Evolutionary conservation across 2,888 invertebrate species (phyloP).

Genomic region (Eucera pruinosa): DNA sequence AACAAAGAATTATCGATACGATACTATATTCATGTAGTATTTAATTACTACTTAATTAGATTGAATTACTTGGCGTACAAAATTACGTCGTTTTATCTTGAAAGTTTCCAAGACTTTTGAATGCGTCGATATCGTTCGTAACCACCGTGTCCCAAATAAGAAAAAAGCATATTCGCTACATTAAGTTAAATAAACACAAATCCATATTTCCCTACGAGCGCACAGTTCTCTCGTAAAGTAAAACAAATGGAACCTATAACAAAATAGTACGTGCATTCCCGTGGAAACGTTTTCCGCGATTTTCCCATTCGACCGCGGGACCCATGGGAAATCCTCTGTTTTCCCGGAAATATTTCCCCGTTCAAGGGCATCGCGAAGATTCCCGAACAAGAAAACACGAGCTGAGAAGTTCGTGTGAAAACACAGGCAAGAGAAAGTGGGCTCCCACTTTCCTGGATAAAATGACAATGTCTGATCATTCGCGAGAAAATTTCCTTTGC

Average conservation of each 20-base stretch:
- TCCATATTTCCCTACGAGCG: neutral
- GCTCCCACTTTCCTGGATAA: constrained; percentile 21
- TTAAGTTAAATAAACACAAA: neutral
- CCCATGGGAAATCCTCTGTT: constrained; percentile 30
- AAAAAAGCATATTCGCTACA: neutral
- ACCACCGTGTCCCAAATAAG: too few species aligned
- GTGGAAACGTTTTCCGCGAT: constrained; percentile 1
- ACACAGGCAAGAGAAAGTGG: constrained; percentile 19
- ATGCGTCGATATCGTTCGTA: too few species aligned
- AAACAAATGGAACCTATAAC: neutral
- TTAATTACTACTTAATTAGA: too few species aligned
- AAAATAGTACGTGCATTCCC: neutral
- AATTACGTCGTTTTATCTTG: too few species aligned
- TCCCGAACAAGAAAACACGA: constrained; percentile 5
- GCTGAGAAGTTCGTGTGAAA: neutral
- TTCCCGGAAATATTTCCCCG: constrained; percentile 29
- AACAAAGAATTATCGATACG: too few species aligned
- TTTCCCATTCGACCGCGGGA: neutral
- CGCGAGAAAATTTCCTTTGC: neutral
- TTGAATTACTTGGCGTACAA: too few species aligned
- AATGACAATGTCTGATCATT: constrained; percentile 1
- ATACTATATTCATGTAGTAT: too few species aligned
- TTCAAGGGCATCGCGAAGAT: constrained; percentile 40
- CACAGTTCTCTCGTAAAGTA: neutral
- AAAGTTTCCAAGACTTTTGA: too few species aligned